Base-by-base conservation (phyloP, 2,888 invertebrate genomes). In the Chrysolina americana region DNA sequence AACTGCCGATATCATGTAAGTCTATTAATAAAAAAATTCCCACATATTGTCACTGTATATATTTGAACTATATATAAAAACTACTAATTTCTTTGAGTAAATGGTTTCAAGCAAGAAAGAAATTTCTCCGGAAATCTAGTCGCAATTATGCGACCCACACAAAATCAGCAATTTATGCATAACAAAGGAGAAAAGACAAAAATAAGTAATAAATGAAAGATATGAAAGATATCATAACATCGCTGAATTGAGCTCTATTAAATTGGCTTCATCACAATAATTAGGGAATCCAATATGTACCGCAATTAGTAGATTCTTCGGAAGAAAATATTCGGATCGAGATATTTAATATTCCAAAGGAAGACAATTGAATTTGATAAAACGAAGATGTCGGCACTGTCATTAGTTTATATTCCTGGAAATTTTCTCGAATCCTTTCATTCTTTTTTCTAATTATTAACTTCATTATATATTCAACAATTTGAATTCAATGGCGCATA, bases 231-330 rank as follows among this genome's bases (percentile, higher is more conserved):
- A 79, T 78, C 79, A 78, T 79, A 79, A 80, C 70, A 78, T 69
- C 78, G 71, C 75, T 78, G 75, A 78, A 80, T 81, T 76, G 78
- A 80, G 78, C 80, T 81, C 78, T 78, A 80, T 78, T 78, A 79
- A 76, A 79, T 77, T 75, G 77, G 73, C 74, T 77, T 71, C 77
- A 78, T 79, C 77, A 81, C 77, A 79, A 79, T 79, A 80, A 80
- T 80, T 80, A 80, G 79, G 80, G 79, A 81, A 82, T 80, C 78
- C 79, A 81, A 82, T 82, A 82, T 81, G 78, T 78, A 75, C 79
- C 76, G 80, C 80, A 82, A 82, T 82, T 82, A 82, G 78, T 72
- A 71, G 36, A 48, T 66, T 71, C 73, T 73, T 50, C 68, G 59
- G 70, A 63, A 70, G 68, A 68, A 76, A 73, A 79, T 78, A 81